Base-by-base conservation (phyloP, 2,113 vertebrate species). In the Alaudala cheleensis region DNA sequence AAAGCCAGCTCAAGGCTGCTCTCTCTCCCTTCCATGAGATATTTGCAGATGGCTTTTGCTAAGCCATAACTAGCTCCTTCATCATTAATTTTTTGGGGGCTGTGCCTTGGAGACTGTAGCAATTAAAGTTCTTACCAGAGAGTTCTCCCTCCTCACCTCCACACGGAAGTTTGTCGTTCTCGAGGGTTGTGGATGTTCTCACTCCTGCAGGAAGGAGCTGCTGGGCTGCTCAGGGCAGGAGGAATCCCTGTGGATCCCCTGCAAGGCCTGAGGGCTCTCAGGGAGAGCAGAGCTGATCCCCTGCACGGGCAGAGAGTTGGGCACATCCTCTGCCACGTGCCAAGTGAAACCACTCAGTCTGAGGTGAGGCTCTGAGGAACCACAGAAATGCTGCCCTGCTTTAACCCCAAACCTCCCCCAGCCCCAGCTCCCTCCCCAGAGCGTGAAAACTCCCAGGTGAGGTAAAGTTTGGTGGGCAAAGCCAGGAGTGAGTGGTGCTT, bases 101-200 rank as follows among this genome's bases (percentile, higher is more conserved):
- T 81, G 37, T 61, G 51, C 37, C 64, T 50, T 74, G 50, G 14
- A 77, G 77, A 53, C 31, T 10, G 12, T 39, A 70, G 81, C 61
- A 88, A 83, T 86, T 6, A 26, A 81, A 70, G 39, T 17, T 86
- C 77, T 83, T 33, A 53, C 5, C 33, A 45, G 64, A 26, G 70
- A 57, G 22, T 37, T 76, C 77, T 80, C 18, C 23, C 42, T 72
- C 42, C 66, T 82, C 22, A 29, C n/a, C 42, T 95, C 47, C 14
- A 15, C 17, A 64, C 29, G 21, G 39, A 71, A 79, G 9, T 24
- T 19, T 5, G 1, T 15, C 0, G 0, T 5, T 40, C 42, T 50
- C 45, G 9, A 50, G 24, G 45, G 45, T 37, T 57, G 61, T 40
- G 22, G 25, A 53, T 13, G 21, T 56, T 45, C 40, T 53, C 14